A percentile compares a stretch with the other conserved stretches of the same genome.
Evolutionary conservation across 2,888 invertebrate species (phyloP).

Genomic region (Protonemura montana): DNA sequence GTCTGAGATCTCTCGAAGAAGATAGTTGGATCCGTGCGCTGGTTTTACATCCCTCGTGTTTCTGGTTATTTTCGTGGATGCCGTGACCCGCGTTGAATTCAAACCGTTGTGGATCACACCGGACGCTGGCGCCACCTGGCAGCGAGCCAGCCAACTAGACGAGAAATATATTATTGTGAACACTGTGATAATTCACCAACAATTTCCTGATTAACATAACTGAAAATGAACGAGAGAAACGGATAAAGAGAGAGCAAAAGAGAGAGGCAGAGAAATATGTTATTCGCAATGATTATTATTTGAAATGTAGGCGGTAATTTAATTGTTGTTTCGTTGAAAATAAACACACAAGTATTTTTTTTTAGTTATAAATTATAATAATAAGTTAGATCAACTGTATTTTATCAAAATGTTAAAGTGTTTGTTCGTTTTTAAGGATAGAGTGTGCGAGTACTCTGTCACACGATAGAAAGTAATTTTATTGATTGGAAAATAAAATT

Average conservation of each 20-base stretch:
- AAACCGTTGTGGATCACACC: too few relatives aligned
- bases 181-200: not conserved
- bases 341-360: not conserved
- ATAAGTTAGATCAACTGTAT: not conserved
- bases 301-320: not conserved
- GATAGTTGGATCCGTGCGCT: too few relatives aligned
- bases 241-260: too few relatives aligned
- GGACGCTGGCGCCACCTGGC: too few relatives aligned
- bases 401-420: not conserved
- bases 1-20: too few relatives aligned
- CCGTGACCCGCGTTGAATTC: too few relatives aligned
- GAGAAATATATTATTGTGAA: not conserved
- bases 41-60: too few relatives aligned
- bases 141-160: not conserved
- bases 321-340: not conserved
- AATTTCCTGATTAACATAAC: not conserved
- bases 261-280: too few relatives aligned
- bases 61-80: too few relatives aligned
- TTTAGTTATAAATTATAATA: not conserved
- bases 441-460: not conserved
- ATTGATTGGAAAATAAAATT: conserved; percentile 2
- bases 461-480: not conserved
- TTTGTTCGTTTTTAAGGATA: not conserved
- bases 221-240: not conserved
- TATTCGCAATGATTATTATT: not conserved